phyloP scores from a whole-genome alignment of 2,797 vertebrate species.

The Cuniculus paca region DNA sequence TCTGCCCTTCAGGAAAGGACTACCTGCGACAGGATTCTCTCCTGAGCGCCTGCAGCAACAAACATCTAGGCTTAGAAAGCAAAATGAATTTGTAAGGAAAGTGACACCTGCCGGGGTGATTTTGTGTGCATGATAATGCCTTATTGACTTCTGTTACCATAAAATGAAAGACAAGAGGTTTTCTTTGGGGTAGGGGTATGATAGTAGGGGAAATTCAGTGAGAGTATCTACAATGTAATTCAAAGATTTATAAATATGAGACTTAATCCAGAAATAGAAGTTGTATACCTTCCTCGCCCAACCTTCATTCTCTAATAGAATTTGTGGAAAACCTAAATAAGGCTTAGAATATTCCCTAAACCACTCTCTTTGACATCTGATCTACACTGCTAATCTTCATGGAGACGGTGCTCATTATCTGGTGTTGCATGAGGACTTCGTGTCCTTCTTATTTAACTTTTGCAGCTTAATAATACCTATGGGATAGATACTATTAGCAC shows the following conservation, averaged over 20 bases:
- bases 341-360: neutral
- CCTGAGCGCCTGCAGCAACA: neutral
- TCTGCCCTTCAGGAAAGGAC: neutral
- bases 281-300: neutral
- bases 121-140: neutral
- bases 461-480: neutral
- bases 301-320: neutral
- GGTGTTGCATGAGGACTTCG: neutral
- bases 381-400: neutral
- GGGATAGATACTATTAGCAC: neutral
- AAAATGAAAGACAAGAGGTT: conserved; percentile 54
- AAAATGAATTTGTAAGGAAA: conserved; percentile 47
- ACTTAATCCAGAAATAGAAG: neutral
- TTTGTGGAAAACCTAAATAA: conserved; percentile 6
- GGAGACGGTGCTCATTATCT: neutral
- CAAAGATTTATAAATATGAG: neutral
- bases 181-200: neutral
- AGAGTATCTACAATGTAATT: neutral
- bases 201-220: neutral
- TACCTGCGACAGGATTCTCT: neutral
- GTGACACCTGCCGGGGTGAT: neutral
- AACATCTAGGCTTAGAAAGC: conserved; percentile 26
- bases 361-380: neutral
- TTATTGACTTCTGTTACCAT: conserved; percentile 58
- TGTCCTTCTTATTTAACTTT: neutral